These are phyloP conservation scores for Periophthalmus modestus DNA, from an alignment of 2,113 vertebrate species.

Conservation along the genomic window DNA sequence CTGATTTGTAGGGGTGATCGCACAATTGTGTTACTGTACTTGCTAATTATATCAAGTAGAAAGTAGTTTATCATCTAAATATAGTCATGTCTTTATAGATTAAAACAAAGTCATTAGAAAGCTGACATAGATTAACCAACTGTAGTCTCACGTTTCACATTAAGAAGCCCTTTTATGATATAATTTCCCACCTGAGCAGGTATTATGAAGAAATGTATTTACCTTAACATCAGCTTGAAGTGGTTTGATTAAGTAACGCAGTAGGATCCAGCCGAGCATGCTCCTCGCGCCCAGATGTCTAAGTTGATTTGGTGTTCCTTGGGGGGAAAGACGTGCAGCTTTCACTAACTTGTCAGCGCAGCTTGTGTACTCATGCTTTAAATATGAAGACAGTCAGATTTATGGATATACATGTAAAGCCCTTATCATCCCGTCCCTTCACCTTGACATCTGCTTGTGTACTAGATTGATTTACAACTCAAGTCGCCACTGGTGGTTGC, in stretches of 20 bases:
- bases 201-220: constrained; percentile 8
- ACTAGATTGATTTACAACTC: constrained; percentile 49
- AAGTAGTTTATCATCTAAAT: neutral
- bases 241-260: constrained; percentile 13
- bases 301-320: constrained; percentile 19
- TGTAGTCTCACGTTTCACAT: neutral
- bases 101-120: neutral
- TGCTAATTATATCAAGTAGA: neutral
- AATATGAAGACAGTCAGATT: constrained; percentile 23
- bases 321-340: neutral
- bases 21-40: neutral
- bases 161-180: neutral
- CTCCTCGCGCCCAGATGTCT: constrained; percentile 17
- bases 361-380: neutral
- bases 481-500: constrained; percentile 26
- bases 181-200: neutral
- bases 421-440: constrained; percentile 17
- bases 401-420: constrained; percentile 23
- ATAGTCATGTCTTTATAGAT: neutral
- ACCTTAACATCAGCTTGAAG: constrained; percentile 13
- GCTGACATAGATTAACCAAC: neutral
- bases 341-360: constrained; percentile 15
- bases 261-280: constrained; percentile 1
- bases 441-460: constrained; percentile 45
- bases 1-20: neutral